Evolutionary conservation across 2,888 invertebrate species (phyloP), one percentile per base, ranked within the genome.

Genomic region (Schizaphis graminum): DNA sequence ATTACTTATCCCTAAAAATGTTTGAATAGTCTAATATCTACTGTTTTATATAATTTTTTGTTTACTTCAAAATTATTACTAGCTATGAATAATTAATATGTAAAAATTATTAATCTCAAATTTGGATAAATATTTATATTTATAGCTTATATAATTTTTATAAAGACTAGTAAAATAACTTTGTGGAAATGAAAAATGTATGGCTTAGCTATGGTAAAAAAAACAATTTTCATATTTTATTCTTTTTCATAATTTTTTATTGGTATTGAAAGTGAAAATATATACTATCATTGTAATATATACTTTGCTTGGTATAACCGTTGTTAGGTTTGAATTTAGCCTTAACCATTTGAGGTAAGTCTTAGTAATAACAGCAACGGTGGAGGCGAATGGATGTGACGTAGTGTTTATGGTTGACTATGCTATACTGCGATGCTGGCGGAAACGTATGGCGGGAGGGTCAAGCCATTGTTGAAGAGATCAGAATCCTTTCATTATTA

Each of bases 401-500:
- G 35, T 21, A 35, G 35, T 77, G 0, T 77, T 16, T 77, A 35
- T 7, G 35, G 35, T 77, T 77, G 77, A 0, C 35, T 77, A 77
- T 77, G 35, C 35, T 47, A n/a, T n/a, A 35, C 57, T n/a, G 26
- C 57, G 57, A 13, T 41, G 13, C 13, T 3, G 7, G 28, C 7
- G 26, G 28, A 24, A n/a, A 13, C 4, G 35, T 28, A 4, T 0
- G 26, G 28, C 5, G 56, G 26, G 35, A 21, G 47, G 86, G 44
- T 28, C 86, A 86, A 86, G 86, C 53, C 57, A 24, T 47, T 44
- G 21, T 7, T 84, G 53, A 49, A 5, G 41, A 26, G 91, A 85
- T 24, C 56, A 85, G 91, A 10, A 85, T 85, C 44, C 91, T 91
- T 91, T 91, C 85, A 57, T 91, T 85, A 56, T 85, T 91, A 91